Base-by-base conservation (phyloP, 1,140 invertebrate genomes). In the Neodiprion virginianus region DNA sequence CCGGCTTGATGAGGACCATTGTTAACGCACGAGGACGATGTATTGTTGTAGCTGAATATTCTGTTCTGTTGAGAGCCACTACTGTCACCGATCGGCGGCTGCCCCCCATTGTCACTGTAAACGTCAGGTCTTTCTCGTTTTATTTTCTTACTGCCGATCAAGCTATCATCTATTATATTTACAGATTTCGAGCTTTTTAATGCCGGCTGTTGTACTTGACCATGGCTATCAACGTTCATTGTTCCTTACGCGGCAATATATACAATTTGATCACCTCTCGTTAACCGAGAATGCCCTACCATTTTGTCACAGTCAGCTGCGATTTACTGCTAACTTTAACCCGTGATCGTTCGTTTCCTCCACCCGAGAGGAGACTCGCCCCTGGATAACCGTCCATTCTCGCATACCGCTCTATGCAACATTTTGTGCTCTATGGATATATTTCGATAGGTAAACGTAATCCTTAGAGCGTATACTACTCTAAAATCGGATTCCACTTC, bases 271-370 rank as follows among this genome's bases (percentile, higher is more conserved):
- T 82, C 77, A 65, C 67, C 72, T 76, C 73, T 75, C 75, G 77
- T 72, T 71, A 74, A 72, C 73, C 48, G 69, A 28, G 53, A 72
- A 71, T 65, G 71, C 70, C 69, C 78, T 78, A 82, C 78, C 83
- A 84, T 84, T 82, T 82, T 82, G 81, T 82, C 78, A 77, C 72
- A 77, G 77, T 84, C 83, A 83, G 81, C 81, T 83, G 78, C 28
- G 71, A 72, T 70, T 72, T 74, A 48, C 74, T 74, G 74, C 70
- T 75, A 77, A 61, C 71, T 73, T 69, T 70, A 72, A 68, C 17
- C 61, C 17, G 12, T 17, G 53, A 61, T 61, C 11, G 8, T 17
- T 17, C 17, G 53, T 8, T 61, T 17, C 11, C 53, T 12, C n/a
- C n/a, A 17, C 7, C 53, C 53, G 8, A 61, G 53, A 61, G n/a